Evolutionary conservation across 2,888 invertebrate genomes (phyloP), one percentile per base, ranked within the genome.

Genomic region (Encarsia formosa): DNA sequence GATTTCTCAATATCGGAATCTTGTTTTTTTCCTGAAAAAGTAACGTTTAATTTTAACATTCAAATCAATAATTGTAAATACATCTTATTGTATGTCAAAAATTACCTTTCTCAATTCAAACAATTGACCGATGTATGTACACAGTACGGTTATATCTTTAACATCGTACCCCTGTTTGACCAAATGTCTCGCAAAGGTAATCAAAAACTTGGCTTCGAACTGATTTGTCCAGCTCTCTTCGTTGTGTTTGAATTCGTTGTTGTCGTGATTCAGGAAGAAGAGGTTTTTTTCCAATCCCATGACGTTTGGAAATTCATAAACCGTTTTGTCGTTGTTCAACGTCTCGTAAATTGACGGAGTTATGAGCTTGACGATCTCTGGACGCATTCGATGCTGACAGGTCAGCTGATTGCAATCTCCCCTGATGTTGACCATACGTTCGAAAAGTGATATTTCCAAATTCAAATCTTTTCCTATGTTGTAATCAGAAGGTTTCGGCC

Each of bases 341-440:
- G 5, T 39, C 4, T 31, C 32, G 22, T 50, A 50, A 2, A 41
- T 41, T 5, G 23, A 23, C 29, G 41, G 41, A 13, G n/a, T 23
- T 16, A 41, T 41, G 24, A 44, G 40, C 34, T 34, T 38, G 3
- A 26, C 23, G 29, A 41, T 41, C 26, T 41, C 26, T 5, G 41
- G 41, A 16, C 41, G 24, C 41, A 41, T 41, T 4, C 41, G 41
- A 23, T 41, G 41, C 29, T 41, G 41, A 15, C 26, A 26, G 3
- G 41, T 26, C 16, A 41, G 15, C 15, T 41, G 41, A n/a, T 23
- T 4, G 3, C 20, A 13, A 18, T 46, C 34, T n/a, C 37, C 37
- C 2, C 46, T 15, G 8, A 46, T 46, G n/a, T 29, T 37, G 6
- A 46, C 37, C 37, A 46, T 46, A 13, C 46, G n/a, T 29, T 46